Percentiles rank a stretch among this genome's conserved stretches.
Evolutionary conservation across 2,113 vertebrate genomes (phyloP).

Genomic region (Planiliza haematocheilus): DNA sequence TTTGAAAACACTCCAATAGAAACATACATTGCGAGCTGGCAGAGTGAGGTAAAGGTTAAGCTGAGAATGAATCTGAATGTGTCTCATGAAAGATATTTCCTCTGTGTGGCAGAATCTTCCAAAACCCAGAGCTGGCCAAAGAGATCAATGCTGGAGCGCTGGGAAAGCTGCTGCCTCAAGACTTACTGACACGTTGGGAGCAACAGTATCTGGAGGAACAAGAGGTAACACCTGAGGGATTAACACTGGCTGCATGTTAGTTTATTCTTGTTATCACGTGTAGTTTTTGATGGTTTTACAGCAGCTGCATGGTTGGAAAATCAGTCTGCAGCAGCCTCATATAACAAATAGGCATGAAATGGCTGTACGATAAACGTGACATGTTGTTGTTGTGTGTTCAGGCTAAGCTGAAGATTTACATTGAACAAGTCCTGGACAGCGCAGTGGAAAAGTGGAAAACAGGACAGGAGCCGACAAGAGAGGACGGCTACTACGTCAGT

Average conservation of each 20-base stretch:
- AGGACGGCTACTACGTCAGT: conserved; percentile 84
- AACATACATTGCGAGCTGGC: no score
- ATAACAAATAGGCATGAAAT: no score
- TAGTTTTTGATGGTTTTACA: no score
- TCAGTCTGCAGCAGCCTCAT: no score
- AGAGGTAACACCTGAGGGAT: conserved; percentile 76
- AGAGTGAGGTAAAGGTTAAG: no score
- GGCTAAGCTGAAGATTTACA: conserved; percentile 62
- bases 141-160: conserved; percentile 80
- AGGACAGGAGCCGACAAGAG: conserved; percentile 75
- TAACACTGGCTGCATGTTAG: no score
- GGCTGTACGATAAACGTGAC: no score
- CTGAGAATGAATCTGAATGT: no score
- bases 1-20: no score
- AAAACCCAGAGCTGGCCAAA: conserved; percentile 69
- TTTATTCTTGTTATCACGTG: no score
- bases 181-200: conserved; percentile 80
- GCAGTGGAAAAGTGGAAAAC: conserved; percentile 81
- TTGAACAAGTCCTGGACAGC: conserved; percentile 76
- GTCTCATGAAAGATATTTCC: background rate
- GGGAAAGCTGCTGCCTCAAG: conserved; percentile 83
- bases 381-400: conserved; percentile 39
- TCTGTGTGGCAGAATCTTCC: conserved; percentile 84
- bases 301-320: no score
- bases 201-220: conserved; percentile 81